Base-by-base conservation (phyloP, 2,888 invertebrate genomes). In the Dryadula phaetusa region DNA sequence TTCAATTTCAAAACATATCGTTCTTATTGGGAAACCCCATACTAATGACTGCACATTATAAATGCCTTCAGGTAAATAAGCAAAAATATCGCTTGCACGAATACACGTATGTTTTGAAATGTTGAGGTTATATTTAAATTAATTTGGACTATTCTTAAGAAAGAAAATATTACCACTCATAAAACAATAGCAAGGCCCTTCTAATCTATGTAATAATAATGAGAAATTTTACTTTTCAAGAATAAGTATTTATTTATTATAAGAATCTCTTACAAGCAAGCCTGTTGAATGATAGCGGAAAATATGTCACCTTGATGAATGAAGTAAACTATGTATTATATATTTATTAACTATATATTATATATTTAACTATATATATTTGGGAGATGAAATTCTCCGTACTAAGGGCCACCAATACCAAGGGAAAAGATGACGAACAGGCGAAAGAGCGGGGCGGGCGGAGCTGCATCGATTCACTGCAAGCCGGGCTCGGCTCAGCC, bases 381-480 rank as follows among this genome's bases (percentile, higher is more conserved):
- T 56, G 54, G 61, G 47, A 66, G 62, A n/a, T 56, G 62, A 69
- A 71, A 54, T 64, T 66, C 25, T 28, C 28, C 37, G 56, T 28
- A 56, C 63, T 68, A 62, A 60, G 67, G 67, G 16, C 20, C 28
- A 66, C 62, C 44, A 46, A 42, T 47, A 53, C 62, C 25, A 63
- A 65, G 44, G 52, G 49, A 34, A 68, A 70, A 70, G 68, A 68
- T 62, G 54, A 56, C 37, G 54, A 56, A 22, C 54, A 22, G n/a
- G 58, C 62, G 56, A 49, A 28, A n/a, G 64, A 72, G 66, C 28
- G 69, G 78, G 75, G 77, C 76, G 81, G 82, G 83, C 76, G 85
- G 79, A 80, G 85, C 88, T 87, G 86, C 88, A 88, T 88, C 86
- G 88, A 88, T 88, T 88, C 81, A 77, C 76, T 84, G 86, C 83